phyloP scores from a whole-genome alignment of 1,140 invertebrate species.

The Aphaenogaster ashmeadi region DNA sequence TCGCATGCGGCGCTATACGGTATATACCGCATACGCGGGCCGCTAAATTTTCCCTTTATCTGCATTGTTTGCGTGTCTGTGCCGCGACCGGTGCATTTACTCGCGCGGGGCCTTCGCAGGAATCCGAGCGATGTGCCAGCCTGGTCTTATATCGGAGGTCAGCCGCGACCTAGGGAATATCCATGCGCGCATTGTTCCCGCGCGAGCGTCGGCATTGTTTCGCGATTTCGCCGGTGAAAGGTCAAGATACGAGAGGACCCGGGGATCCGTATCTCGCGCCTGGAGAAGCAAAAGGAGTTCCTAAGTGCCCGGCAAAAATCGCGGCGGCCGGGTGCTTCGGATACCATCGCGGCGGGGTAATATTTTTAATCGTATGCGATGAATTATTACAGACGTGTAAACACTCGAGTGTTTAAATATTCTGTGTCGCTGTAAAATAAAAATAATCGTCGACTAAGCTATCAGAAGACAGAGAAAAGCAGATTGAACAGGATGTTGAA shows the following conservation, averaged over 20 bases:
- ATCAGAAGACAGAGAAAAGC: neutral
- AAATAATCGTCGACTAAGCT: neutral
- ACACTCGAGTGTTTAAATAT: neutral
- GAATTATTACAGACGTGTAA: slow-evolving; percentile 12
- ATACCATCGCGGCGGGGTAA: slow-evolving; percentile 53
- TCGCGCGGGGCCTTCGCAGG: slow-evolving; percentile 36
- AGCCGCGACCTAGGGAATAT: slow-evolving; percentile 72
- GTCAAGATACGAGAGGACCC: slow-evolving; percentile 42
- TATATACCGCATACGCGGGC: slow-evolving; percentile 22
- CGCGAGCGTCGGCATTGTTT: slow-evolving; percentile 55
- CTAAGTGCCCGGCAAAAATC: slow-evolving; percentile 32
- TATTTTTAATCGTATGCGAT: neutral
- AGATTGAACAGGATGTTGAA: neutral
- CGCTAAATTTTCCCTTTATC: slow-evolving; percentile 78
- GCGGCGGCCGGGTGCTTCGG: neutral
- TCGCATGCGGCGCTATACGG: neutral
- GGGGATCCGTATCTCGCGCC: slow-evolving; percentile 59
- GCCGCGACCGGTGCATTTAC: slow-evolving; percentile 24
- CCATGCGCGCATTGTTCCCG: slow-evolving; percentile 70
- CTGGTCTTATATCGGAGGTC: slow-evolving; percentile 68
- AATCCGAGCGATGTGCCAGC: slow-evolving; percentile 52
- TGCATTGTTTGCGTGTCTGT: slow-evolving; percentile 76
- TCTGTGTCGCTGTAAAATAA: neutral
- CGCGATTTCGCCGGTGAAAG: slow-evolving; percentile 56
- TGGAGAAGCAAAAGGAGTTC: neutral